Conservation (phyloP, 2,113 vertebrate species). For the Scomber scombrus region DNA sequence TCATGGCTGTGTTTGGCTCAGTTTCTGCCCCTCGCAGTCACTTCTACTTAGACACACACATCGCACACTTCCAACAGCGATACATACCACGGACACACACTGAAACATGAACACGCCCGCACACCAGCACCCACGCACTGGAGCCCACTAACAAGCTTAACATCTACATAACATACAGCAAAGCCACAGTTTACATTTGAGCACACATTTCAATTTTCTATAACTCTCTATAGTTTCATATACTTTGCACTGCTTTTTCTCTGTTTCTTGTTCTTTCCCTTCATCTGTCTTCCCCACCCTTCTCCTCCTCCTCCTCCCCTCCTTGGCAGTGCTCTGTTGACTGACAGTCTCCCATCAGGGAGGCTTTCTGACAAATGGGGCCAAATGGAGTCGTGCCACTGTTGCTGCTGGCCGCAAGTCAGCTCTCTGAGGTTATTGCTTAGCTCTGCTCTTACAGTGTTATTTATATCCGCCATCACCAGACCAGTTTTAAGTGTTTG, state of each 20-base stretch:
- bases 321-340: constrained; percentile 31
- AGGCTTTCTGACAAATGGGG: constrained; percentile 74
- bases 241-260: background rate
- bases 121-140: background rate
- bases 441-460: constrained; percentile 54
- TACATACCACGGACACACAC: constrained; percentile 1
- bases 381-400: constrained; percentile 77
- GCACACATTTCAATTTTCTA: background rate
- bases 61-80: background rate
- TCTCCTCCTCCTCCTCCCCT: background rate
- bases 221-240: background rate
- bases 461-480: constrained; percentile 69
- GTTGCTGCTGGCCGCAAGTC: constrained; percentile 64
- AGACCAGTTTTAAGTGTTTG: constrained; percentile 51
- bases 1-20: constrained; percentile 47
- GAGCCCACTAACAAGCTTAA: background rate
- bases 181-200: background rate
- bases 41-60: constrained; percentile 41
- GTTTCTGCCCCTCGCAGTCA: constrained; percentile 30
- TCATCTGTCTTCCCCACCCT: background rate
- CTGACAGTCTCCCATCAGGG: constrained; percentile 69
- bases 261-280: background rate
- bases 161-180: constrained; percentile 5
- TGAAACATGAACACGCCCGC: background rate
- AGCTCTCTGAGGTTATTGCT: constrained; percentile 65